Evolutionary conservation across 2,797 vertebrate species (phyloP).

Genomic region (Ptychadena robeensis): DNA sequence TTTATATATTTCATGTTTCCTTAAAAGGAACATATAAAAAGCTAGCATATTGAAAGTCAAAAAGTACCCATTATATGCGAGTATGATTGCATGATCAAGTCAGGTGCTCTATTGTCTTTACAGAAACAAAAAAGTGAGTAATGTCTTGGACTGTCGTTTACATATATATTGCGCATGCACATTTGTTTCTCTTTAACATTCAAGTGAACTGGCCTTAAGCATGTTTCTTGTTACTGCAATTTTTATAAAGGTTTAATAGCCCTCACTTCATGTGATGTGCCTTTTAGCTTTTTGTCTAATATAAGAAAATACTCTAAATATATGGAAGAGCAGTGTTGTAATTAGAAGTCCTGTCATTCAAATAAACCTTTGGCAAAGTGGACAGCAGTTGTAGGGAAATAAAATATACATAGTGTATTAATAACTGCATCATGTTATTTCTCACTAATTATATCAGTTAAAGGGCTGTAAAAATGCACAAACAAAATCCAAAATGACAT

Average conservation of each 20-base stretch:
- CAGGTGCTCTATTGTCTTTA: no score
- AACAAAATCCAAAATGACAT: constrained; percentile 4
- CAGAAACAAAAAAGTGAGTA: no score
- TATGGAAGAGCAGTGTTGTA: constrained; percentile 24
- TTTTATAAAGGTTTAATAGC: constrained; percentile 26
- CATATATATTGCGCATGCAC: no score
- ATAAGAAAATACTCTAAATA: constrained; percentile 23
- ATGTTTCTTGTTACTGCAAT: constrained; percentile 24
- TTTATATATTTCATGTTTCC: no score
- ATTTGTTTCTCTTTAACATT: background rate
- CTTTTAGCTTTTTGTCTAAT: constrained; percentile 32
- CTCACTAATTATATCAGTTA: background rate
- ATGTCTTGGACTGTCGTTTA: no score
- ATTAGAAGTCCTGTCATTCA: constrained; percentile 38
- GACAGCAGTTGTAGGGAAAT: background rate
- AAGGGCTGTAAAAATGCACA: background rate
- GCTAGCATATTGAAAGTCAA: no score
- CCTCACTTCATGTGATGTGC: constrained; percentile 26
- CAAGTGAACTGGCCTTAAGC: constrained; percentile 29
- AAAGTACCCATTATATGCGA: no score
- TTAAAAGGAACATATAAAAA: no score
- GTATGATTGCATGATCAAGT: no score
- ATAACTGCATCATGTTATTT: constrained; percentile 20
- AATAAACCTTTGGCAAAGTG: constrained; percentile 44
- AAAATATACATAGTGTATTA: constrained; percentile 40